These are phyloP conservation scores for Malaclemys terrapin DNA, from an alignment of 2,113 vertebrate species.

Conservation along the genomic window DNA sequence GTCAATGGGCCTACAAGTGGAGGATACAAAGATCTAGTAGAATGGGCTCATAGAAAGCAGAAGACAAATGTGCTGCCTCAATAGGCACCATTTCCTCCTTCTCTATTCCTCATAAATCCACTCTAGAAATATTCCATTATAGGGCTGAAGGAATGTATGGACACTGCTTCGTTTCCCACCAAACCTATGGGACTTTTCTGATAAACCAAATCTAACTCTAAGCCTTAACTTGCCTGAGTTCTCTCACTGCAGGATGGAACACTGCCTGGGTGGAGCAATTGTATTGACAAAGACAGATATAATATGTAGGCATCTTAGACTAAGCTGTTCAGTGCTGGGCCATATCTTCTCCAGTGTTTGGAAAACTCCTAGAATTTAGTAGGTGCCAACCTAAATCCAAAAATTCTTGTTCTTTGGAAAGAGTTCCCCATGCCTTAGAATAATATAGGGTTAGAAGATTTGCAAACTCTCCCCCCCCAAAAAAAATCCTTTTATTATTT, in stretches of 20 bases:
- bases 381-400: not conserved
- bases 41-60: not conserved
- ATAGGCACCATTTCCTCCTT: not conserved
- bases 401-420: not conserved
- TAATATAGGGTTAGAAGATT: too few relatives aligned
- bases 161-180: too few relatives aligned
- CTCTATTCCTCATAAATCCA: not conserved
- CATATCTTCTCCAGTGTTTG: not conserved
- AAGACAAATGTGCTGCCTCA: not conserved
- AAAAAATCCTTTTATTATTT: not conserved
- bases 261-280: not conserved
- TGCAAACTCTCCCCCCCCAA: too few relatives aligned
- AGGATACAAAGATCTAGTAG: not conserved
- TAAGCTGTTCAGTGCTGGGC: not conserved
- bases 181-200: too few relatives aligned
- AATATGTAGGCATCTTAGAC: not conserved
- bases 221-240: too few relatives aligned
- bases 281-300: not conserved
- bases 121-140: not conserved
- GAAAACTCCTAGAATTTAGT: not conserved
- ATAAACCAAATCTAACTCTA: too few relatives aligned
- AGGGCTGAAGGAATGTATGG: not conserved
- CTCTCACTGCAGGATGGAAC: not conserved
- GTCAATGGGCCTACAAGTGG: not conserved
- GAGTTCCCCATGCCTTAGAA: too few relatives aligned